Conservation (phyloP, 1,140 invertebrate genomes). For the Amphibalanus amphitrite region DNA sequence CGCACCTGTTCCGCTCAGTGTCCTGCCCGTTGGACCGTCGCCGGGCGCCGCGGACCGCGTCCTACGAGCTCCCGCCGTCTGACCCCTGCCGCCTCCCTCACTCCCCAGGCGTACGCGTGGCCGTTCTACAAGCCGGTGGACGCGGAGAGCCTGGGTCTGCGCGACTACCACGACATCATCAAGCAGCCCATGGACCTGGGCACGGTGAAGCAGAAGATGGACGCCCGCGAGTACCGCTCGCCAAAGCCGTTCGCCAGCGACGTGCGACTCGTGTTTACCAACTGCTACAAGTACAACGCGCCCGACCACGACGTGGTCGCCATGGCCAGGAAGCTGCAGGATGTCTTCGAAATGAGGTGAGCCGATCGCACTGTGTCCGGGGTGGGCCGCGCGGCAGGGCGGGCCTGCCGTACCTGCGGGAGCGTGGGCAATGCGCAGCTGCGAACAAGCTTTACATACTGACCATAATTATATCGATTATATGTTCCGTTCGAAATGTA, state of each 20-base stretch:
- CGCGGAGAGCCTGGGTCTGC: conserved; percentile 77
- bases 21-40: too few species aligned
- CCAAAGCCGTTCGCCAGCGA: conserved; percentile 85
- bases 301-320: conserved; percentile 91
- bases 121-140: conserved; percentile 99
- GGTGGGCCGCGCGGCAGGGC: too few species aligned
- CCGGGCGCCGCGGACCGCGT: too few species aligned
- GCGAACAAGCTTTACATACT: too few species aligned
- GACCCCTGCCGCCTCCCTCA: not conserved
- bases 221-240: conserved; percentile 76
- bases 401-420: too few species aligned
- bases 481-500: too few species aligned
- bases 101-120: conserved; percentile 77
- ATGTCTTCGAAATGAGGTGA: conserved; percentile 91
- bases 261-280: conserved; percentile 93
- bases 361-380: conserved; percentile 9
- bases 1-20: too few species aligned
- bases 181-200: conserved; percentile 99
- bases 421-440: too few species aligned
- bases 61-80: not conserved
- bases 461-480: too few species aligned
- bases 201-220: conserved; percentile 95
- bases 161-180: conserved; percentile 98
- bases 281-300: conserved; percentile 98
- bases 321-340: conserved; percentile 91